Conservation (phyloP, 1,140 invertebrate species). For the Paracyclopina nana region DNA sequence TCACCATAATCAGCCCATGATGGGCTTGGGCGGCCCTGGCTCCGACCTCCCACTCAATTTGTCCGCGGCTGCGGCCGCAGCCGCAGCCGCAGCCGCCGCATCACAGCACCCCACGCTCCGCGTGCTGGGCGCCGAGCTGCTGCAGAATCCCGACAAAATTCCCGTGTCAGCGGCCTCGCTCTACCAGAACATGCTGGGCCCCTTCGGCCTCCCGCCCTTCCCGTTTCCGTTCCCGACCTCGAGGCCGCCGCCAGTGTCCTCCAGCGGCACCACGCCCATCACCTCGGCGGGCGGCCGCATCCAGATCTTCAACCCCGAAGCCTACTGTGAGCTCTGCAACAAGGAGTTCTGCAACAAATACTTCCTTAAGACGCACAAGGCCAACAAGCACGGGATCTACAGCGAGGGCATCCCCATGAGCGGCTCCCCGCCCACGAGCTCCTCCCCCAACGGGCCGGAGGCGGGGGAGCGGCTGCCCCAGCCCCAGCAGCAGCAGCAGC, state of each 20-base stretch:
- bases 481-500: not conserved
- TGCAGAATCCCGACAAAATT: slow-evolving; percentile 16
- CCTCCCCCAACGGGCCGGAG: slow-evolving; percentile 11
- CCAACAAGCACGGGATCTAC: slow-evolving; percentile 72
- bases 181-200: slow-evolving; percentile 19
- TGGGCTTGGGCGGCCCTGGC: slow-evolving; percentile 21
- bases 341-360: slow-evolving; percentile 99
- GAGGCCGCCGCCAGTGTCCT: no score
- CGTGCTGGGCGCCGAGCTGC: slow-evolving; percentile 11
- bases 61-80: slow-evolving; percentile 23
- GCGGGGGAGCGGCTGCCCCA: slow-evolving; percentile 3
- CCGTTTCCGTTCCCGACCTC: slow-evolving; percentile 23
- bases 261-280: slow-evolving; percentile 16
- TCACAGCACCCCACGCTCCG: slow-evolving; percentile 21
- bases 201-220: slow-evolving; percentile 22
- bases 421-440: slow-evolving; percentile 3
- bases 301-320: slow-evolving; percentile 74
- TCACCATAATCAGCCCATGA: slow-evolving; percentile 21
- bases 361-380: slow-evolving; percentile 91
- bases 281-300: slow-evolving; percentile 19
- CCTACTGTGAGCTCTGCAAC: slow-evolving; percentile 86
- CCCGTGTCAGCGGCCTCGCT: slow-evolving; percentile 10
- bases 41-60: slow-evolving; percentile 22
- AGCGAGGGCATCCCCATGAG: slow-evolving; percentile 18
- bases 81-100: slow-evolving; percentile 23